Evolutionary conservation across 53 echinoderm and acorn worm species (phyloP), one percentile per base, ranked within the genome.

Genomic region (Astropecten irregularis): DNA sequence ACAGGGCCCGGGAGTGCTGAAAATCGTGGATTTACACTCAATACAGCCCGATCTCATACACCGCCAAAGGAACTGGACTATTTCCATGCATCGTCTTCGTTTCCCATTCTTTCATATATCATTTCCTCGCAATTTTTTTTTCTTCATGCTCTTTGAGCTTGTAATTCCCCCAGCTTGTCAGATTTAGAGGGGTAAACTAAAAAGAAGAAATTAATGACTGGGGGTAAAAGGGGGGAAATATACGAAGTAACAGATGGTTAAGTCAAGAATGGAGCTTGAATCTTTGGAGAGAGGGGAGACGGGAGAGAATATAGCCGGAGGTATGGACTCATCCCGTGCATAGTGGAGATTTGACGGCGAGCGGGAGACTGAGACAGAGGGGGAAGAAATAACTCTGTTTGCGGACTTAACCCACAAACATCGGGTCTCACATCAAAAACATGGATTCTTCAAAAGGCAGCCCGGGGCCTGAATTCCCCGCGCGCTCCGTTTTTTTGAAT

Each of bases 321-420:
- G 79, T 37, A 6, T 13, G n/a, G 79, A 58, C 36, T 76, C 76
- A 76, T 76, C 76, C 76, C 6, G 36, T 27, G 60, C 61, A 26
- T 46, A 60, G 60, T 47, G 61, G 62, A 79, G 79, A 29, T 62
- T 42, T 79, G 79, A 72, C 50, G 42, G 11, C 18, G 36, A 79
- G 59, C 20, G 54, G 57, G 4, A 42, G 42, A 42, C 11, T 6
- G 11, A 42, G 42, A 42, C 42, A 11, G 11, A 11, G 11, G 42
- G 42, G 42, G 42, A 42, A 42, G 42, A 61, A 79, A 79, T 60
- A 79, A 79, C 60, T 62, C 46, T 79, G 79, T 79, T 79, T 79
- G 79, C 61, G 38, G 79, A 79, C 46, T 79, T 79, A 79, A 79
- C 79, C 79, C 61, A 79, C 79, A 79, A 79, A 79, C 79, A 79